Percentiles rank a stretch among this genome's conserved stretches.
Evolutionary conservation across 1,140 invertebrate species (phyloP).

Genomic region (Dysdera silvatica): DNA sequence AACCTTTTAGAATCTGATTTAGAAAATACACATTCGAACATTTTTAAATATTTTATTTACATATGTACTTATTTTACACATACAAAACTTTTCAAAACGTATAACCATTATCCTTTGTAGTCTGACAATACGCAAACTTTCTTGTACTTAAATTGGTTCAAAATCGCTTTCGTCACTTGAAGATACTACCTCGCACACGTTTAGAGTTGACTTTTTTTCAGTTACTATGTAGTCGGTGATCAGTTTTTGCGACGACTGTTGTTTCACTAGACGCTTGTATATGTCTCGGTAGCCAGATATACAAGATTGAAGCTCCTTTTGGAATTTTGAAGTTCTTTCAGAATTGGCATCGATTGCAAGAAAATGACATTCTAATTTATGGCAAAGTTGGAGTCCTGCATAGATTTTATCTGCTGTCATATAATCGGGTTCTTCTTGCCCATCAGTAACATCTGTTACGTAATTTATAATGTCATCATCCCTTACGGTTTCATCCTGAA

Average conservation of each 20-base stretch:
- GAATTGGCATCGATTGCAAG: conserved; percentile 8
- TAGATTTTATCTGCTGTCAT: conserved; percentile 7
- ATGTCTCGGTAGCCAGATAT: neutral
- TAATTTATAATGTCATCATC: conserved; percentile 8
- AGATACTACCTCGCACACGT: conserved; percentile 6
- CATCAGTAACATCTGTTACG: neutral
- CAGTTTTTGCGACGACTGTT: neutral
- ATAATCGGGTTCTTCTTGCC: neutral
- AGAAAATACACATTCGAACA: too few species aligned
- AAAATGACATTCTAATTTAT: conserved; percentile 6
- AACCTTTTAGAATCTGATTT: too few species aligned
- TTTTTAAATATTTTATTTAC: conserved; percentile 1
- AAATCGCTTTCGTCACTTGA: conserved; percentile 10
- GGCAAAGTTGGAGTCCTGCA: neutral
- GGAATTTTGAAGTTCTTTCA: conserved; percentile 12
- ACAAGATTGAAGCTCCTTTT: conserved; percentile 9
- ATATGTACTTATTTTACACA: neutral
- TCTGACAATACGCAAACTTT: conserved; percentile 1
- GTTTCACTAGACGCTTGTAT: neutral
- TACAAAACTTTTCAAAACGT: conserved; percentile 6
- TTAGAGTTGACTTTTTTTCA: conserved; percentile 4
- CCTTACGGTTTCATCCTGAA: neutral
- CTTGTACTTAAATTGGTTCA: conserved; percentile 2
- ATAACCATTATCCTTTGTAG: neutral
- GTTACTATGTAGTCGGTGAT: neutral